Evolutionary conservation across 1,140 invertebrate species (phyloP), one percentile per base, ranked within the genome.

Genomic region (Philotrypesis tridentata): DNA sequence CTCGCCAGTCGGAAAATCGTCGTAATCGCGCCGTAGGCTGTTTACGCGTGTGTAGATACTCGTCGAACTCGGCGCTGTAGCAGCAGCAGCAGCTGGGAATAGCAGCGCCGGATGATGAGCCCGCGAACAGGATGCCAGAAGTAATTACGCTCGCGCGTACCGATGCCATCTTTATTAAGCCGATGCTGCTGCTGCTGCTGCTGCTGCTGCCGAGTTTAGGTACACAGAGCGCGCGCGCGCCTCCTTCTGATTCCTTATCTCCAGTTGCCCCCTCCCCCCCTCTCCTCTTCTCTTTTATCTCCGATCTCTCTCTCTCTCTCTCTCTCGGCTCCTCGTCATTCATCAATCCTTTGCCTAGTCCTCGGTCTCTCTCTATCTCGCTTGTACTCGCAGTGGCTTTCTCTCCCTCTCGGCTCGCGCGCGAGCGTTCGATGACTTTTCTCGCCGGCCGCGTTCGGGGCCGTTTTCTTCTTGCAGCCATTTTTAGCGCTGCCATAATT

Each of bases 161-260:
- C 55, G 74, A 76, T 76, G 74, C 60, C 74, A 76, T 76, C 74
- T 76, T 76, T 76, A 76, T 76, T 63, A 76, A 76, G 60, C 29
- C 43, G 21, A 12, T 11, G 48, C 29, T 27, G 29, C 33, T 55
- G 48, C 17, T 6, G 48, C 6, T 17, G 48, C 48, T 11, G 48
- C 29, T 27, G 29, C 33, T 55, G 48, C 17, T 6, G 48, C 6
- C 48, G 48, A 14, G 48, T 55, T 55, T 55, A 55, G 61, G 61
- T 65, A 29, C 6, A 65, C 9, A 21, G n/a, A n/a, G n/a, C n/a
- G n/a, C n/a, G n/a, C n/a, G n/a, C n/a, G n/a, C 61, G 12, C 23
- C 61, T 65, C 12, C 61, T 9, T 68, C 29, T 25, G 29, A 68
- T 68, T 33, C 31, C 31, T 68, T 68, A 68, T 68, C 67, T 68